Percentiles rank a stretch among this genome's conserved stretches.
These are phyloP conservation scores for Ditylenchus weischeri DNA, from an alignment of 2,888 invertebrate genomes.

Conservation along the genomic window DNA sequence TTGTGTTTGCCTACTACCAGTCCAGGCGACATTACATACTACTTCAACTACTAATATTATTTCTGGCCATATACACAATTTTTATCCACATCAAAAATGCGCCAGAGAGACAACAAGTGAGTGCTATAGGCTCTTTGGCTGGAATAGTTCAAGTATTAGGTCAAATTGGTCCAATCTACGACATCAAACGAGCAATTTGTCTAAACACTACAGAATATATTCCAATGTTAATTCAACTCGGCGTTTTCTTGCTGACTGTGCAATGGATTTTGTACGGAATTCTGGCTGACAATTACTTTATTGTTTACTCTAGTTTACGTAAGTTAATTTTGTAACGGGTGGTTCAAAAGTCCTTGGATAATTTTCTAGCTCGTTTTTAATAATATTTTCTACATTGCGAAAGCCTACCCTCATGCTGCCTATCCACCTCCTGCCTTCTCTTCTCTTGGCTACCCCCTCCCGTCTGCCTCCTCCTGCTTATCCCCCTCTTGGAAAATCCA, in stretches of 20 bases:
- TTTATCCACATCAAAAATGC: neutral
- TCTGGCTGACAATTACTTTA: neutral
- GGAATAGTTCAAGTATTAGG: neutral
- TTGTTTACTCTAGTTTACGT: neutral
- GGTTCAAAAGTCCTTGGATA: too few relatives aligned
- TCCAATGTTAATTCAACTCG: neutral
- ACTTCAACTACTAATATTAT: neutral
- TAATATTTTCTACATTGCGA: too few relatives aligned
- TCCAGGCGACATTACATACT: neutral
- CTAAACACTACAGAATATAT: conserved; percentile 6
- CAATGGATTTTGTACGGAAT: conserved; percentile 5
- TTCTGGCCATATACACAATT: neutral
- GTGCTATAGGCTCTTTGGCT: neutral
- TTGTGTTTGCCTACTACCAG: conserved; percentile 5
- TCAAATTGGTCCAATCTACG: neutral
- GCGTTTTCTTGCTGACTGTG: neutral
- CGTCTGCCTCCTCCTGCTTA: too few relatives aligned
- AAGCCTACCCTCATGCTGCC: too few relatives aligned
- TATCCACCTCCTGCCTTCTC: too few relatives aligned
- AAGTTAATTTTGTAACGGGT: too few relatives aligned
- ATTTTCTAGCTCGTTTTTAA: too few relatives aligned
- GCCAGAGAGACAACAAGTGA: neutral
- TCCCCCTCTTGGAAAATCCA: too few relatives aligned
- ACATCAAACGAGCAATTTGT: conserved; percentile 3
- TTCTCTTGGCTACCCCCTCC: too few relatives aligned